A percentile compares a stretch with the other conserved stretches of the same genome.
Evolutionary conservation across 2,888 invertebrate genomes (phyloP).

Genomic region (Patella ulyssiponensis): DNA sequence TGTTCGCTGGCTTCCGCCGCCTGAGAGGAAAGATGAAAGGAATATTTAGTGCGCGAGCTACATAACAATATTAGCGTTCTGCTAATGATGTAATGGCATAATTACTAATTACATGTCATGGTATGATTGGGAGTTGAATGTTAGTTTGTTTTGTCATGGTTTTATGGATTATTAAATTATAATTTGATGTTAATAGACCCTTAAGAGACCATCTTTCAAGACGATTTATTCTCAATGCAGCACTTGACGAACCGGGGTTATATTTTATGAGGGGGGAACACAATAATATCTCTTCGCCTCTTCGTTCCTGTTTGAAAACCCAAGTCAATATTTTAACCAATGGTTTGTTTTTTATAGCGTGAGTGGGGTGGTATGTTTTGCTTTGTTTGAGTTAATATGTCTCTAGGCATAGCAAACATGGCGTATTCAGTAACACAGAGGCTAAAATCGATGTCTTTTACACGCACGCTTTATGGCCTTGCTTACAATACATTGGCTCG

Average conservation of each 20-base stretch:
- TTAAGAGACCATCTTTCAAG: too few species aligned
- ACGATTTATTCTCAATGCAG: too few species aligned
- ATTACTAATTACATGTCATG: background rate
- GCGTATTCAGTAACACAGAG: background rate
- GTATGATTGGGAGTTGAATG: background rate
- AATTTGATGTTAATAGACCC: too few species aligned
- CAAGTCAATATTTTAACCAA: constrained; percentile 1
- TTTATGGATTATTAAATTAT: too few species aligned
- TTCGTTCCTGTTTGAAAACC: background rate
- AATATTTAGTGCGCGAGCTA: too few species aligned
- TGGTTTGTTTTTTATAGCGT: constrained; percentile 3
- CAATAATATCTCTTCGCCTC: background rate
- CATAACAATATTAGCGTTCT: too few species aligned
- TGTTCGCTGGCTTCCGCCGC: too few species aligned
- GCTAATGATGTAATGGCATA: background rate
- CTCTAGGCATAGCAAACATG: background rate
- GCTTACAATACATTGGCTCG: too few species aligned
- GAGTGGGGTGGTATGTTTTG: background rate
- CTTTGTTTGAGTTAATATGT: background rate
- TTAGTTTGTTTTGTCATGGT: too few species aligned
- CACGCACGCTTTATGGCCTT: background rate
- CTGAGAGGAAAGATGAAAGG: too few species aligned
- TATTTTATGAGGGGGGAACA: too few species aligned
- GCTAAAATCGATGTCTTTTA: background rate
- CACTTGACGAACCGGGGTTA: too few species aligned